Percentiles rank a stretch among this genome's conserved stretches.
These are phyloP conservation scores for Phalacrocorax carbo DNA, from an alignment of 2,113 vertebrate genomes.

Conservation along the genomic window DNA sequence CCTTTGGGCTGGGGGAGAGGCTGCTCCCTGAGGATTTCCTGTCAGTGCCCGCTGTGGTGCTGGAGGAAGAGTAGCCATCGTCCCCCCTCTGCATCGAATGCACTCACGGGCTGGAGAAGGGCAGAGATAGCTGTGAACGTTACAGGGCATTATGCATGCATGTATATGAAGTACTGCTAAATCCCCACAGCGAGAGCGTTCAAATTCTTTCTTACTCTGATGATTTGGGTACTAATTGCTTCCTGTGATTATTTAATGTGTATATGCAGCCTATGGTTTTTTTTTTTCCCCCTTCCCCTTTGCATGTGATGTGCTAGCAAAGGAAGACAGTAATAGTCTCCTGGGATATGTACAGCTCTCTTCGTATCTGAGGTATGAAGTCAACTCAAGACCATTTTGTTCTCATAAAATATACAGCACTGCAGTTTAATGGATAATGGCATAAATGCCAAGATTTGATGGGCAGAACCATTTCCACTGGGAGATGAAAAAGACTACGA, in stretches of 20 bases:
- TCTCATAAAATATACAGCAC: conserved; percentile 62
- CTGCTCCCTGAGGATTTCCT: not conserved
- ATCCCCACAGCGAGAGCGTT: not conserved
- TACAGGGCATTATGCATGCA: not conserved
- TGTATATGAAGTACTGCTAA: not conserved
- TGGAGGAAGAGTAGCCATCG: not conserved
- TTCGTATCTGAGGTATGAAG: conserved; percentile 42
- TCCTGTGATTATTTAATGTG: conserved; percentile 17
- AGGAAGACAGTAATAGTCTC: conserved; percentile 44
- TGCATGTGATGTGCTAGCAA: conserved; percentile 18
- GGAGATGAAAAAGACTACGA: not conserved
- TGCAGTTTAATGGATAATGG: conserved; percentile 48
- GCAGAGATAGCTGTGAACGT: not conserved
- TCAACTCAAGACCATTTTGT: conserved; percentile 63
- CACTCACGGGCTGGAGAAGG: not conserved
- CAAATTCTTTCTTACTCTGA: not conserved
- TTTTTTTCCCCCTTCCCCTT: not conserved
- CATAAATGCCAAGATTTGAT: conserved; percentile 55
- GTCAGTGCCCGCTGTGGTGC: not conserved
- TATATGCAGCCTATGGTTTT: not conserved
- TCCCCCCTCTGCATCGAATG: not conserved
- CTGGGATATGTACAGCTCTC: conserved; percentile 15
- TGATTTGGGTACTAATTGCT: conserved; percentile 25
- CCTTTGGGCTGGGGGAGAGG: not conserved
- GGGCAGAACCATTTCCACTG: conserved; percentile 42